Conservation (phyloP, 2,888 invertebrate genomes). For the Standfussiana lucernea region DNA sequence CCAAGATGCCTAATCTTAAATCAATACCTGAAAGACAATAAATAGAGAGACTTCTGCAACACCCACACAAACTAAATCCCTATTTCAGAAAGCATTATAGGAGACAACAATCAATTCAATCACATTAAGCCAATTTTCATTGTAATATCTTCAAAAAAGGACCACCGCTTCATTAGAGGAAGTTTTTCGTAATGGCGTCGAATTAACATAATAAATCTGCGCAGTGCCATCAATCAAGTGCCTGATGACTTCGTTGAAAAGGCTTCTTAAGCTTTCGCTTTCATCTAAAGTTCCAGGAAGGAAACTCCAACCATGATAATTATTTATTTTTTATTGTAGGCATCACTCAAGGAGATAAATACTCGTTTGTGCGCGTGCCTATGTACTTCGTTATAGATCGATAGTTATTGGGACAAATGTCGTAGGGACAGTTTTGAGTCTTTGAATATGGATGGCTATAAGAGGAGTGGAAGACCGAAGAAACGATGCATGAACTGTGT, state of each 20-base stretch:
- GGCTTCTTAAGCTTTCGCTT: slow-evolving; percentile 89
- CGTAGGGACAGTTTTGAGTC: background rate
- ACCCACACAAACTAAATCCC: too few species aligned
- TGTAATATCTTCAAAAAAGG: slow-evolving; percentile 22
- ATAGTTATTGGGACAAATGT: background rate
- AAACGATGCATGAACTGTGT: background rate
- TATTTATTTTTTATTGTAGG: slow-evolving; percentile 73
- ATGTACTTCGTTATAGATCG: background rate
- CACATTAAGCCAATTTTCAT: slow-evolving; percentile 6
- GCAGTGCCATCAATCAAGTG: slow-evolving; percentile 85
- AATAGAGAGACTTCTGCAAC: background rate
- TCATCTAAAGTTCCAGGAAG: slow-evolving; percentile 79
- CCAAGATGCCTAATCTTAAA: background rate
- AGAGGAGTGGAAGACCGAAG: background rate
- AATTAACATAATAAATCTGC: slow-evolving; percentile 90
- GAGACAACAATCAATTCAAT: background rate
- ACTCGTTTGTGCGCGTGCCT: background rate
- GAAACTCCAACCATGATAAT: slow-evolving; percentile 75
- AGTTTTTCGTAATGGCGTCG: slow-evolving; percentile 74
- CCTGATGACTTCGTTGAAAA: slow-evolving; percentile 85
- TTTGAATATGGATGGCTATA: too few species aligned
- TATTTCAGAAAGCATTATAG: background rate
- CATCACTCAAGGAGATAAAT: slow-evolving; percentile 22
- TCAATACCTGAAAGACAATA: background rate
- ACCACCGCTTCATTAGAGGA: slow-evolving; percentile 64